Conservation (phyloP, 2,888 invertebrate species). For the Scaptomyza tumidula region DNA sequence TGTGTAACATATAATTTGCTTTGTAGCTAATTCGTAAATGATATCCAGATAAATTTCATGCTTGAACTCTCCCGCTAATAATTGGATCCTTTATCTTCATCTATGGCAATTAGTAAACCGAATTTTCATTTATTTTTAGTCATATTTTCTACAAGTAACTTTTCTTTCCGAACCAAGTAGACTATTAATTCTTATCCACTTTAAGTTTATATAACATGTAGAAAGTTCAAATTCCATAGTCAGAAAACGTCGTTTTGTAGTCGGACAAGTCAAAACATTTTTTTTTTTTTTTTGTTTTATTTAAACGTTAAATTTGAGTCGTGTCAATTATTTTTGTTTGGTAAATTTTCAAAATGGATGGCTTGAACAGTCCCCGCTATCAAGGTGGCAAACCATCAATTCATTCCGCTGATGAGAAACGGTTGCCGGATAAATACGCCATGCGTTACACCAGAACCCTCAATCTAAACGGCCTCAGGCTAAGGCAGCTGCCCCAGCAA, state of each 20-base stretch:
- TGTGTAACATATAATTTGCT: slow-evolving; percentile 4
- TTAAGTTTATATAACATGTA: neutral
- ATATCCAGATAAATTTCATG: too few relatives aligned
- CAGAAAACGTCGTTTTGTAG: neutral
- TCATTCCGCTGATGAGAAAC: neutral
- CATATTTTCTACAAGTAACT: neutral
- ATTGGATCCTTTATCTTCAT: too few relatives aligned
- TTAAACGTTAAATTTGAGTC: neutral
- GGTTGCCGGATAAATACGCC: slow-evolving; percentile 59
- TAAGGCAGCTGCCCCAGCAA: slow-evolving; percentile 44
- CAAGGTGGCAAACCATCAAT: slow-evolving; percentile 41
- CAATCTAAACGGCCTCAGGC: slow-evolving; percentile 4
- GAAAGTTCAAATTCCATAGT: neutral
- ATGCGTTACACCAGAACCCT: slow-evolving; percentile 58
- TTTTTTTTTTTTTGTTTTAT: neutral
- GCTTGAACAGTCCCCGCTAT: slow-evolving; percentile 59
- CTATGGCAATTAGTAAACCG: too few relatives aligned
- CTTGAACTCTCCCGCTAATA: too few relatives aligned
- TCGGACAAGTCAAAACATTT: too few relatives aligned
- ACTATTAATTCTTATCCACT: neutral
- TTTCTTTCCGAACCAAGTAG: neutral
- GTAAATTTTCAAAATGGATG: slow-evolving; percentile 40
- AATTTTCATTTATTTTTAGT: too few relatives aligned
- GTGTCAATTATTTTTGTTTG: neutral
- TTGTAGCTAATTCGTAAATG: too few relatives aligned